Base-by-base conservation (phyloP, 2,888 invertebrate species). In the Acronicta aceris region DNA sequence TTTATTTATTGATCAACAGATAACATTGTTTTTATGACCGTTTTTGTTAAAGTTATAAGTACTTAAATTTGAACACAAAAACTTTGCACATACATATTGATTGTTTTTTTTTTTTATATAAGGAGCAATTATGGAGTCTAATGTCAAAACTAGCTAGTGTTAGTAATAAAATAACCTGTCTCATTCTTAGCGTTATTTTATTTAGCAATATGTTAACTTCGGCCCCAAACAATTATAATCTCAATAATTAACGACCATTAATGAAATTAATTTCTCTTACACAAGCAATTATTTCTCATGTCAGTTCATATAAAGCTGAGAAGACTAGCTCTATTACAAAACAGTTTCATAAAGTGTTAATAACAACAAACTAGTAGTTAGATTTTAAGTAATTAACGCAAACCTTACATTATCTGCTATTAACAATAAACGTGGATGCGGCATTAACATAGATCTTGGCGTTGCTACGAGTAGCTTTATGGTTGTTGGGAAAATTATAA, bases 381-480 rank as follows among this genome's bases (percentile, higher is more conserved):
- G 78, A 81, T 74, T 74, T 71, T 73, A 84, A 85, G 84, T 85
- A 86, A 87, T 86, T 87, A 86, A 85, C 82, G 73, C 69, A 74
- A 86, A 81, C 84, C 81, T 79, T 81, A 78, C 73, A 86, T 86
- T 86, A 87, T 82, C 79, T 81, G 82, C 83, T 77, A 86, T 84
- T 87, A 88, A 86, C 83, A 85, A 83, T 84, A 83, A 84, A 83
- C 76, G 76, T 77, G 70, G 75, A 79, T 79, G 80, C 68, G 70
- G 47, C 64, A 71, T 74, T 64, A 63, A 71, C 74, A 74, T 57
- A 54, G 43, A 50, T 63, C 48, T 50, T 43, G 60, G 47, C 38
- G 57, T 57, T 59, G 57, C 65, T 46, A n/a, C n/a, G n/a, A n/a
- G n/a, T n/a, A 16, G 51, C 21, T 21, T 21, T 41, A 52, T 57